phyloP scores from a whole-genome alignment of 1,140 invertebrate genomes.

The Conus ventricosus region DNA sequence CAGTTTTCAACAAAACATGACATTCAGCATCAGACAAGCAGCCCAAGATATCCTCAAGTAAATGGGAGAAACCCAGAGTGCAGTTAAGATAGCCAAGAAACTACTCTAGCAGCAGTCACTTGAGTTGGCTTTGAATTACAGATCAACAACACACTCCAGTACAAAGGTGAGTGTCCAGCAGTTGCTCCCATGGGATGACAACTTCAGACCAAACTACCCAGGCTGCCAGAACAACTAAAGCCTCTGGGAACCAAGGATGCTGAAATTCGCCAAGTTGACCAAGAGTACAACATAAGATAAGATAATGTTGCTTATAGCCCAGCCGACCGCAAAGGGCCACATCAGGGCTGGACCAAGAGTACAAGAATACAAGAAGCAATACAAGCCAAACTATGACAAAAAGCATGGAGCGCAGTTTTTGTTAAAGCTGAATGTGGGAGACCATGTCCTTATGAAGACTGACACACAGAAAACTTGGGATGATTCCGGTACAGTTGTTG shows the following conservation, averaged over 20 bases:
- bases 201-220: conserved; percentile 17
- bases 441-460: background rate
- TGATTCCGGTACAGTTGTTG: no score
- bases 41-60: conserved; percentile 33
- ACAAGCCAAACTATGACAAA: background rate
- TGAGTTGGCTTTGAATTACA: background rate
- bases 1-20: conserved; percentile 47
- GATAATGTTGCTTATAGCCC: no score
- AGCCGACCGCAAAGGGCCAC: no score
- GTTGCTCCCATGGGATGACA: background rate
- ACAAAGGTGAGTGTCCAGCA: background rate
- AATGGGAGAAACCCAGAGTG: conserved; percentile 46
- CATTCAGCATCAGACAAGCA: conserved; percentile 51
- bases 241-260: no score
- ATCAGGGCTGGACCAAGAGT: no score
- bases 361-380: background rate
- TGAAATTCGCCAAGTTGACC: background rate
- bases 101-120: conserved; percentile 26
- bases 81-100: conserved; percentile 50
- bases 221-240: conserved; percentile 16
- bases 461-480: no score
- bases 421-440: background rate
- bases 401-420: background rate
- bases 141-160: background rate
- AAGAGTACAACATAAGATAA: background rate